Evolutionary conservation across 2,113 vertebrate species (phyloP).

Genomic region (Oryzias celebensis): DNA sequence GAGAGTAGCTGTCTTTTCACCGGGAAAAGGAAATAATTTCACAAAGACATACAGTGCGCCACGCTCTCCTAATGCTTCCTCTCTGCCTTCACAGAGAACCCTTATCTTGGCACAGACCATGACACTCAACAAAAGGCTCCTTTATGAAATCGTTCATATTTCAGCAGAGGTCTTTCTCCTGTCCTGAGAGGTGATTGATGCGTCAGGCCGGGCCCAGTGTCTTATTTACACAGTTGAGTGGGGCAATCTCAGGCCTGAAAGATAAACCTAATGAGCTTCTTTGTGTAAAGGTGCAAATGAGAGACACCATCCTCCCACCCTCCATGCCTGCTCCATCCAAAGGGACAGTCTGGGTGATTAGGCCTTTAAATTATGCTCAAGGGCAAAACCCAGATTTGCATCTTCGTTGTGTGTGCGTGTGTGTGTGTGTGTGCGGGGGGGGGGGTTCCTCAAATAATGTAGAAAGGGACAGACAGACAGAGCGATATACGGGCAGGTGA

Average conservation of each 20-base stretch:
- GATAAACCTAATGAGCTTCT: constrained; percentile 98
- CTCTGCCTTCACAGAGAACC: constrained; percentile 40
- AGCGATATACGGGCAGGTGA: constrained; percentile 59
- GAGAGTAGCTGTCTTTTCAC: constrained; percentile 36
- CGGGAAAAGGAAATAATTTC: constrained; percentile 60
- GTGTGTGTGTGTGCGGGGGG: constrained; percentile 60
- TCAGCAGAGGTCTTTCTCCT: constrained; percentile 62
- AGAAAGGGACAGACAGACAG: constrained; percentile 39
- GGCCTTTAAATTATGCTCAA: constrained; percentile 99
- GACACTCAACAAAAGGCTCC: constrained; percentile 59
- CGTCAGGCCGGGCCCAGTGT: constrained; percentile 62
- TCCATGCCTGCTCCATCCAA: constrained; percentile 77
- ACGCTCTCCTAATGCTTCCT: constrained; percentile 46
- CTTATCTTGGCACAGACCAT: constrained; percentile 65
- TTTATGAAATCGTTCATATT: constrained; percentile 73
- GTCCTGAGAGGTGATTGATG: constrained; percentile 73
- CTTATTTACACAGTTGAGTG: constrained; percentile 86
- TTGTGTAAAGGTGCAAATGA: constrained; percentile 98
- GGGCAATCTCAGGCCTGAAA: constrained; percentile 86
- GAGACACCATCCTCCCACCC: constrained; percentile 90
- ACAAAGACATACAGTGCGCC: constrained; percentile 54
- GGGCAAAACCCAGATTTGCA: constrained; percentile 99
- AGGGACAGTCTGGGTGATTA: constrained; percentile 98
- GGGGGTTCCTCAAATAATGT: constrained; percentile 38
- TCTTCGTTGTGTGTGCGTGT: constrained; percentile 83